These are phyloP conservation scores for Hylia prasina DNA, from an alignment of 2,113 vertebrate species.

Conservation along the genomic window DNA sequence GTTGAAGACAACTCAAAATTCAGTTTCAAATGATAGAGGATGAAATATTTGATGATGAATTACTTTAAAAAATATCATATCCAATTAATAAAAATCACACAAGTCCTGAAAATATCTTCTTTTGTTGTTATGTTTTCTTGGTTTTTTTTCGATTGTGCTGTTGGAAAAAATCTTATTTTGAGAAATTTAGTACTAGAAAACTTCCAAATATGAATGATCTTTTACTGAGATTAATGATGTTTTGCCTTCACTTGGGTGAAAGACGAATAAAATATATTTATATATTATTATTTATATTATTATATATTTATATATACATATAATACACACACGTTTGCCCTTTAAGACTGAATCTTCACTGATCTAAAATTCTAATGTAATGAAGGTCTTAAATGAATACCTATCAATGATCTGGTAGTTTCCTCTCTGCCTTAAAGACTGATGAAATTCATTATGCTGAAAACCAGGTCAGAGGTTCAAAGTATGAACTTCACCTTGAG, in stretches of 20 bases:
- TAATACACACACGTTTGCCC: not conserved
- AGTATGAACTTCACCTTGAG: not conserved
- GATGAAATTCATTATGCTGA: constrained; percentile 7
- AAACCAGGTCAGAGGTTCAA: not conserved
- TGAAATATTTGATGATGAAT: not conserved
- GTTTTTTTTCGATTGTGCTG: not conserved
- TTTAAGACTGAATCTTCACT: not conserved
- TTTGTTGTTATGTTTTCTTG: not conserved
- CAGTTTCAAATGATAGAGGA: not conserved
- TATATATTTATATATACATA: not conserved
- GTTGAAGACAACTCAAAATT: not conserved
- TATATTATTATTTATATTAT: no score
- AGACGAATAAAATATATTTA: not conserved
- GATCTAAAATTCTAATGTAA: constrained; percentile 6
- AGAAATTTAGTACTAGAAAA: not conserved
- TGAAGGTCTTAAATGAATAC: not conserved
- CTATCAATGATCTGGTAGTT: not conserved
- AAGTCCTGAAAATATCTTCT: not conserved
- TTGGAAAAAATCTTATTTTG: not conserved
- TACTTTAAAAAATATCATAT: not conserved
- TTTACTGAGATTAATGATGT: not conserved
- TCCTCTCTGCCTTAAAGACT: not conserved
- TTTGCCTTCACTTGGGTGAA: not conserved
- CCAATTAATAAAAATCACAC: not conserved
- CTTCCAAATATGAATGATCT: not conserved